Evolutionary conservation across 2,888 invertebrate genomes (phyloP).

Genomic region (Ceramica pisi): DNA sequence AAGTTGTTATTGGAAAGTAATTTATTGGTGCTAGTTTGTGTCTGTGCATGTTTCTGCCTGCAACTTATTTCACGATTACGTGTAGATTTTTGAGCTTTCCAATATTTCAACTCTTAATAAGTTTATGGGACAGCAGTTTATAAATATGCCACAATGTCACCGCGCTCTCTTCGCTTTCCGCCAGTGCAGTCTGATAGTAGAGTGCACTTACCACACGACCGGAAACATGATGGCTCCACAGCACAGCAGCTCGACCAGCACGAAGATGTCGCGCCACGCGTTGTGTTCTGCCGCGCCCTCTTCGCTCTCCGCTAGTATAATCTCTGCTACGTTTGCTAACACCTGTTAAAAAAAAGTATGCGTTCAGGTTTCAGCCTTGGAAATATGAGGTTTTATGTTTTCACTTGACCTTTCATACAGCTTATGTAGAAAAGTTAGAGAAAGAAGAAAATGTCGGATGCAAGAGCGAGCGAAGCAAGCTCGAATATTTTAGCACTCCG

Average conservation of each 20-base stretch:
- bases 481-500: no score
- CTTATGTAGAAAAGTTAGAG: no score
- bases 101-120: not conserved
- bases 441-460: no score
- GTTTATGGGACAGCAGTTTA: no score
- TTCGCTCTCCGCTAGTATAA: constrained; percentile 99
- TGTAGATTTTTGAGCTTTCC: not conserved
- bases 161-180: not conserved
- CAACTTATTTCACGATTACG: not conserved
- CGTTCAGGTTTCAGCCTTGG: no score
- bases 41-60: not conserved
- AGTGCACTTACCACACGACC: constrained; percentile 95
- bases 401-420: no score
- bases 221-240: constrained; percentile 99
- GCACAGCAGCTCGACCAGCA: constrained; percentile 98
- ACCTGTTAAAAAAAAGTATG: constrained; percentile 91
- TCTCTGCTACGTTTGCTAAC: constrained; percentile 98
- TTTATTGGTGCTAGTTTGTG: not conserved
- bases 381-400: no score
- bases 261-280: constrained; percentile 97
- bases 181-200: not conserved
- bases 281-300: constrained; percentile 97
- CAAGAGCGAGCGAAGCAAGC: no score
- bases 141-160: not conserved
- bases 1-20: not conserved